phyloP scores from a whole-genome alignment of 2,888 invertebrate species.

The Ormyrus labotus region DNA sequence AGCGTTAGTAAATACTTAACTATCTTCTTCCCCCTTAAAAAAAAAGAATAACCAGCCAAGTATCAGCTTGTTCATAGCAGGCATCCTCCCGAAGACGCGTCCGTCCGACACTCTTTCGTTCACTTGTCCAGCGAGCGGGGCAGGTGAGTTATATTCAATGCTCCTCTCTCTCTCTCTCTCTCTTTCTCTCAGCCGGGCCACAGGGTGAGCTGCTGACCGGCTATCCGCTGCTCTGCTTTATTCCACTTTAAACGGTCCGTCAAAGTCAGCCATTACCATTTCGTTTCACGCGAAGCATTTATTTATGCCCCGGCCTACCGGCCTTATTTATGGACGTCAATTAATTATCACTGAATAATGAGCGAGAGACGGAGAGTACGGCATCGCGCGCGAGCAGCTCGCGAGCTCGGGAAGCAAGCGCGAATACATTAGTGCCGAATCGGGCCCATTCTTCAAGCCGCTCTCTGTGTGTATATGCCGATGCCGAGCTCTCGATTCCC shows the following conservation, averaged over 20 bases:
- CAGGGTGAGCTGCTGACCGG: slow-evolving; percentile 62
- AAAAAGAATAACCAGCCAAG: background rate
- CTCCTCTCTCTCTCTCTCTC: slow-evolving; percentile 7
- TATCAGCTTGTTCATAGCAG: background rate
- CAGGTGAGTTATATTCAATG: slow-evolving; percentile 70
- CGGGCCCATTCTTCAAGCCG: slow-evolving; percentile 67
- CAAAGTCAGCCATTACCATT: slow-evolving; percentile 75
- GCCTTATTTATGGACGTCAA: slow-evolving; percentile 74
- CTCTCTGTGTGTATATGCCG: background rate
- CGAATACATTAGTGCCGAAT: slow-evolving; percentile 71
- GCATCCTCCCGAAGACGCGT: slow-evolving; percentile 53
- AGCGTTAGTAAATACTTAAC: background rate
- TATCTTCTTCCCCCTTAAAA: background rate
- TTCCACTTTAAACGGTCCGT: slow-evolving; percentile 75
- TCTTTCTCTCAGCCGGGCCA: slow-evolving; percentile 51
- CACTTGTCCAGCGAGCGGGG: slow-evolving; percentile 56
- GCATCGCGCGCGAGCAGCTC: slow-evolving; percentile 58
- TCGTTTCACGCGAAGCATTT: slow-evolving; percentile 73
- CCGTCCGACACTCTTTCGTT: slow-evolving; percentile 59
- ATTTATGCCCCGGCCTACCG: slow-evolving; percentile 70
- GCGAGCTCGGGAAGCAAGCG: slow-evolving; percentile 51
- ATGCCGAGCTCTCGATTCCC: background rate
- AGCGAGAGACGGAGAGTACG: slow-evolving; percentile 61
- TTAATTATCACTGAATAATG: slow-evolving; percentile 75
- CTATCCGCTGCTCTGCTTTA: slow-evolving; percentile 65